Evolutionary conservation across 2,113 vertebrate genomes (phyloP), one percentile per base, ranked within the genome.

Genomic region (Abramis brama): DNA sequence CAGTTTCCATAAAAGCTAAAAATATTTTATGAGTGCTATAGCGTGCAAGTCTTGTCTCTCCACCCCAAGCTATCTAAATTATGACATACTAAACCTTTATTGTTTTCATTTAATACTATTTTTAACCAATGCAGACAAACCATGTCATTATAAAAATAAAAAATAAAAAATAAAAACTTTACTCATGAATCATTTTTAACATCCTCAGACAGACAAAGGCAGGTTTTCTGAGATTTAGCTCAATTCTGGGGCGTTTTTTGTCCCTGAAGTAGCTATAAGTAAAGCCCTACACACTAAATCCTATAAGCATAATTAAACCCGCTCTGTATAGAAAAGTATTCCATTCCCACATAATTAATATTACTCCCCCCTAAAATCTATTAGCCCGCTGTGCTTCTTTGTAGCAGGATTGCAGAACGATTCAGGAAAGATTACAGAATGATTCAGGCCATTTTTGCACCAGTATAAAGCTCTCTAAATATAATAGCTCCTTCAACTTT

Each of bases 401-500:
- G 45, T 77, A 33, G 27, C 13, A 77, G 27, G 27, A 77, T 27
- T 75, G 73, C 12, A 3, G 19, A 79, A 50, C 2, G 76, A 79
- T 45, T 62, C 36, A 62, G 78, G 30, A 27, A 62, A 25, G 7
- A 80, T 62, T 43, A 45, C 30, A 45, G 36, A 45, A 80, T 27
- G 78, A 80, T 60, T 62, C 78, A 80, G 59, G 36, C 13, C 59
- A 27, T 80, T 64, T 64, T 7, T 64, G 57, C 59, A 80, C n/a
- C 33, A 80, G 30, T 59, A 55, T 55, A 73, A 21, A 52, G 85
- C 64, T 19, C 17, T 59, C 39, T 47, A 71, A 84, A 75, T 43
- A 83, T 55, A 88, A 75, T 43, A 21, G 55, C 13, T 23, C 70
- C 70, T 84, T 62, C 77, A 82, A 60, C 60, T 57, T 19, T n/a